Evolutionary conservation across 2,113 vertebrate genomes (phyloP), one percentile per base, ranked within the genome.

Genomic region (Stegastes partitus): DNA sequence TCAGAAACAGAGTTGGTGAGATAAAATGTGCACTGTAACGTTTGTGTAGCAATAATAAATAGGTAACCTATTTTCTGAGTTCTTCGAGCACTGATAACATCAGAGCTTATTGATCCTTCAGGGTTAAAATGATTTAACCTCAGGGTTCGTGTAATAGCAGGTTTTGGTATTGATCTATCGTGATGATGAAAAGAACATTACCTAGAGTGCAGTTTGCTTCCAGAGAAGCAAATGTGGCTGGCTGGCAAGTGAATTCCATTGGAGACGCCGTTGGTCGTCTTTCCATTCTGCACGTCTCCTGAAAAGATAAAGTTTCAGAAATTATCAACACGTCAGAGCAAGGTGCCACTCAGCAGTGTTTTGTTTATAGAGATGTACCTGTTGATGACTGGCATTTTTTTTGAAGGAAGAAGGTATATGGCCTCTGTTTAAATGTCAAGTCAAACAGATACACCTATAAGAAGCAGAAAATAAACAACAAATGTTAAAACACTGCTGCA

Each of bases 371-470:
- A 54, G 21, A 64, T 26, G 84, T 79, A 98, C 97, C 97, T 91
- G 95, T 91, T 73, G 96, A 94, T 68, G 96, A 74, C 53, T 96
- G 97, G 91, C 96, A 97, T 92, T 97, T 97, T 94, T 97, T 97
- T 16, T 96, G 97, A 90, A 99, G 94, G 77, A 98, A 94, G 50
- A 98, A 99, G 10, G 97, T 98, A 81, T 99, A 99, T 0, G 97
- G 97, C 86, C 94, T 95, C 87, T 99, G 97, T 87, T 98, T 99
- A 76, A 97, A 98, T 0, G 97, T 98, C 90, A 99, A 82, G 85
- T 99, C 98, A 93, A 99, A 99, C 89, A 99, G 92, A 92, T 99
- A 99, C 54, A 99, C 98, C 98, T 99, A 70, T 1, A 88, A 68
- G 62, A 71, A 49, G 61, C 49, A 70, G 1, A 53, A 34, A 62